A percentile compares a stretch with the other conserved stretches of the same genome.
Conservation (phyloP, 2,113 vertebrate genomes). For the Nycticebus coucang region DNA sequence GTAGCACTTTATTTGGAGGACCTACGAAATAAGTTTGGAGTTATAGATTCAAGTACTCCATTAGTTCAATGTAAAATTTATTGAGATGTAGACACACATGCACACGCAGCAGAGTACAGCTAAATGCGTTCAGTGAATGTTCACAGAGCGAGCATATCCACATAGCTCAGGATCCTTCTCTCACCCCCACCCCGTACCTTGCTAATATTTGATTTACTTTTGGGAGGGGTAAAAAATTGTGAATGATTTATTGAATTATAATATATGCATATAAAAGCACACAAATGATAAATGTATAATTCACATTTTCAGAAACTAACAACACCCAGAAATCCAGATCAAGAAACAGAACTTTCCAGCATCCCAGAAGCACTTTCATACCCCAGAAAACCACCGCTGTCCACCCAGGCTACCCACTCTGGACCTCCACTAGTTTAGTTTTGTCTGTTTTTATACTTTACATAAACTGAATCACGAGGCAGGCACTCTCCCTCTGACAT, state of each 20-base stretch:
- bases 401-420: accelerated
- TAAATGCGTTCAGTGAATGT: not conserved
- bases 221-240: not conserved
- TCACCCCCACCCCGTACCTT: not conserved
- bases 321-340: not conserved
- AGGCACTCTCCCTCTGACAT: not conserved
- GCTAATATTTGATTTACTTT: not conserved
- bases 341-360: not conserved
- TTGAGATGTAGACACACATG: not conserved
- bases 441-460: not conserved
- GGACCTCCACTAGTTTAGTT: not conserved
- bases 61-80: not conserved
- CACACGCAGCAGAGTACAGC: not conserved
- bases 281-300: not conserved
- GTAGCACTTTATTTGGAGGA: not conserved
- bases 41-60: not conserved
- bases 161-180: not conserved
- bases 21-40: not conserved
- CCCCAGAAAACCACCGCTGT: not conserved
- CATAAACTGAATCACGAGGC: not conserved
- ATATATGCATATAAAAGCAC: not conserved
- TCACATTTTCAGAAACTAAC: not conserved
- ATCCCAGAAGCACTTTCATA: not conserved
- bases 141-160: not conserved
- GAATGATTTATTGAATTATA: not conserved